A percentile compares a stretch with the other conserved stretches of the same genome.
Evolutionary conservation across 2,888 invertebrate species (phyloP).

Genomic region (Troides aeacus): DNA sequence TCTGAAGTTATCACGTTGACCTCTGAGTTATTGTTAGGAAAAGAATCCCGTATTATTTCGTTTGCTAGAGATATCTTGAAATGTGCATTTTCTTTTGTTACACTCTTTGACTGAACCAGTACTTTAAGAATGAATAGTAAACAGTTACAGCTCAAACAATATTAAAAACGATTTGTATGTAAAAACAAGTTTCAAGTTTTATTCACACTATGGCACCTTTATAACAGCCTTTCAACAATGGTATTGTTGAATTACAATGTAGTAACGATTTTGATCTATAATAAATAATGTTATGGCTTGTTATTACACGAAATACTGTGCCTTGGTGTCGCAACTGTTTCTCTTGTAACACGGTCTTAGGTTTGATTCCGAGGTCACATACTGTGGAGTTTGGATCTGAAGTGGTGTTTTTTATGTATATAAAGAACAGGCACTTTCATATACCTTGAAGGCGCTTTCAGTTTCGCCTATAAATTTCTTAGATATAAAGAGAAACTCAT

Average conservation of each 20-base stretch:
- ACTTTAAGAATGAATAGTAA: conserved; percentile 7
- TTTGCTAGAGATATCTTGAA: conserved; percentile 19
- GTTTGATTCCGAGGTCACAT: too few species aligned
- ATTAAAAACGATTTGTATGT: neutral
- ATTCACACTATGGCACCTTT: neutral
- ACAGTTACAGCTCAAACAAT: conserved; percentile 3
- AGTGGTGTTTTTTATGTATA: too few species aligned
- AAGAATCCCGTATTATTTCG: conserved; percentile 1
- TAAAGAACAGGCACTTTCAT: neutral
- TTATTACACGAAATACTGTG: neutral
- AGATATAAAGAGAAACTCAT: neutral
- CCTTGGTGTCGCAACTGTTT: too few species aligned
- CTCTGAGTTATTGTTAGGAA: conserved; percentile 10
- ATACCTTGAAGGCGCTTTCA: neutral
- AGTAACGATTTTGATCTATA: neutral
- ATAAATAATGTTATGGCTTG: neutral
- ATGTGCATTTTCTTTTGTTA: conserved; percentile 17
- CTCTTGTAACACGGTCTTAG: too few species aligned
- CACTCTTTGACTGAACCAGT: conserved; percentile 9
- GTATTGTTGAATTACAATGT: neutral
- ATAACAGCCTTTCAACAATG: neutral
- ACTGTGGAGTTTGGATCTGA: too few species aligned
- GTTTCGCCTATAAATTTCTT: neutral
- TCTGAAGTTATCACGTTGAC: neutral
- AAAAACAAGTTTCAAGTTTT: neutral